phyloP scores from a whole-genome alignment of 2,888 invertebrate genomes.

The Cremastobaeus sp. region DNA sequence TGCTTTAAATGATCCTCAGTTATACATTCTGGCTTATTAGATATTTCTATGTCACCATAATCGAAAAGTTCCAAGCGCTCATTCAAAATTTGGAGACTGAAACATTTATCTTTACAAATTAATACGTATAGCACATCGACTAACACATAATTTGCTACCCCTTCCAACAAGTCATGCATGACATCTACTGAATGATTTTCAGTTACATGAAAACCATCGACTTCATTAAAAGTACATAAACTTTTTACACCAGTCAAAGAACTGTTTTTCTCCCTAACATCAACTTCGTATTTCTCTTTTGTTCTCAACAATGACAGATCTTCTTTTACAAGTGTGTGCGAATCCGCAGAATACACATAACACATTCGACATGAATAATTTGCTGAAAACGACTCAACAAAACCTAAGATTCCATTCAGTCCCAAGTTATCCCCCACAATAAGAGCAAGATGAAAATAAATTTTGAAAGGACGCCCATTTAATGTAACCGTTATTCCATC shows the following conservation, averaged over 20 bases:
- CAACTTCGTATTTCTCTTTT: background rate
- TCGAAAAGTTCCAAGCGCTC: constrained; percentile 16
- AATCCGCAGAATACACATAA: background rate
- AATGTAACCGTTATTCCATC: background rate
- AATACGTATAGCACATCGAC: background rate
- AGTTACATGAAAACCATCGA: constrained; percentile 5
- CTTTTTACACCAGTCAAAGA: background rate
- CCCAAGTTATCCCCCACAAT: background rate
- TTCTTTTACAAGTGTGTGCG: background rate
- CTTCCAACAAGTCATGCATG: constrained; percentile 13
- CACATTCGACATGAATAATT: background rate
- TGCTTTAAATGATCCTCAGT: too few relatives aligned
- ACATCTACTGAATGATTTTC: constrained; percentile 18
- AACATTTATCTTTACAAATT: constrained; percentile 1
- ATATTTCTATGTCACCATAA: constrained; percentile 6
- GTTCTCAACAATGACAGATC: background rate
- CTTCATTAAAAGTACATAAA: constrained; percentile 1
- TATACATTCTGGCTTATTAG: constrained; percentile 34
- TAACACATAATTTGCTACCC: constrained; percentile 6
- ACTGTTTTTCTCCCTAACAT: background rate
- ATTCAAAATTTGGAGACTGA: constrained; percentile 1
- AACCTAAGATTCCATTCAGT: background rate
- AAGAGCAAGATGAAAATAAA: background rate
- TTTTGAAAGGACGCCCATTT: background rate
- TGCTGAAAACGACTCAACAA: background rate